Percentiles rank a stretch among this genome's conserved stretches.
Evolutionary conservation across 2,888 invertebrate species (phyloP).

Genomic region (Chydorus sphaericus): DNA sequence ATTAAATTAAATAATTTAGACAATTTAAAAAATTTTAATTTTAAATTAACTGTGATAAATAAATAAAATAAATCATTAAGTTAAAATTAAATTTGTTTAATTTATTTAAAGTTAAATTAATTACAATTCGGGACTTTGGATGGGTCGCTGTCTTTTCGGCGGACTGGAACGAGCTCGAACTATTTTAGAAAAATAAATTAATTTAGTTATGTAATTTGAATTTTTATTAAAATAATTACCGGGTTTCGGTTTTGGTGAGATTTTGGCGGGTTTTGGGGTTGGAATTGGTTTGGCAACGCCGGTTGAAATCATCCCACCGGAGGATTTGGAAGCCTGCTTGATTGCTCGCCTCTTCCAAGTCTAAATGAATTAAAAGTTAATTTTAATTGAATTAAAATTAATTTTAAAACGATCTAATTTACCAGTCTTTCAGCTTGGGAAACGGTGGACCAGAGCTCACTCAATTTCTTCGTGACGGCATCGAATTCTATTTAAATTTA

Average conservation of each 20-base stretch:
- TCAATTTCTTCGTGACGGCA: conserved; percentile 64
- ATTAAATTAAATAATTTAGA: neutral
- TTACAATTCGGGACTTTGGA: too few species aligned
- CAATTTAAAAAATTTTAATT: neutral
- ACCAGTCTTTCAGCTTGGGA: conserved; percentile 39
- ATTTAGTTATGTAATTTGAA: too few species aligned
- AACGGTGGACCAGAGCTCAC: conserved; percentile 78
- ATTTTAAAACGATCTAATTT: conserved; percentile 17
- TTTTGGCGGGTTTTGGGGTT: conserved; percentile 5
- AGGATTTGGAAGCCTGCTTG: conserved; percentile 38
- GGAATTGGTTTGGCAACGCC: conserved; percentile 1
- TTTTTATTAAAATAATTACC: too few species aligned
- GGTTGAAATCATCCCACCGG: conserved; percentile 14
- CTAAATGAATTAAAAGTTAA: conserved; percentile 27
- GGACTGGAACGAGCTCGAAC: too few species aligned
- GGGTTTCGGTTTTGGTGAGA: too few species aligned
- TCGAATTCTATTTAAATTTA: conserved; percentile 46
- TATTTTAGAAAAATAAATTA: too few species aligned
- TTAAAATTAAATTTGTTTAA: neutral
- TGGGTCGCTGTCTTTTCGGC: too few species aligned
- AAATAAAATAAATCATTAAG: neutral
- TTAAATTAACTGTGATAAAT: neutral
- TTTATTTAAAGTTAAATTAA: neutral
- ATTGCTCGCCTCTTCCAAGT: conserved; percentile 75
- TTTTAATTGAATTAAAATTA: conserved; percentile 10